Base-by-base conservation (phyloP, 2,113 vertebrate genomes). In the Pygoscelis adeliae region DNA sequence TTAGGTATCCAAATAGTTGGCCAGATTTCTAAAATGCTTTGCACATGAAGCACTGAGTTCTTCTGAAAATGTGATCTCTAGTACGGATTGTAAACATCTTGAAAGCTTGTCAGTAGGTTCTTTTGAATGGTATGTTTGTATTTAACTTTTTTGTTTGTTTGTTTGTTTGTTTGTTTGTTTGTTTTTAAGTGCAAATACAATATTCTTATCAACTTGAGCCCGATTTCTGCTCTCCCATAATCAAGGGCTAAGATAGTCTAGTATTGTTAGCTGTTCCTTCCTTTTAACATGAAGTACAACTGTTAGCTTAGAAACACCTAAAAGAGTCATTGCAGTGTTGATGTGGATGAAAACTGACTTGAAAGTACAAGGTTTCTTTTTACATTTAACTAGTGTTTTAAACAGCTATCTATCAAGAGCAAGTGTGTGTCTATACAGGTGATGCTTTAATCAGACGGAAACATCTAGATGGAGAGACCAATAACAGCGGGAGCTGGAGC, bases 1-100 rank as follows among this genome's bases (percentile, higher is more conserved):
- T 90, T 92, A 81, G 50, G 78, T 90, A 42, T 88, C 74, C 40
- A 91, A 47, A 58, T 85, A 94, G 46, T 72, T 97, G 66, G 32
- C n/a, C n/a, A 42, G 32, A 38, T 83, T 93, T 95, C 78, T 77
- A 53, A 93, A 90, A 62, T 70, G 27, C 32, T 93, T 92, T 88
- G 34, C 49, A 62, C 6, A 21, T 18, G 63, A 58, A 89, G 20
- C 29, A 46, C 6, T 13, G 49, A 26, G 13, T 46, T 92, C 16
- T 55, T 83, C 32, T 76, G 62, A 76, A 86, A 83, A 82, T 71
- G 5, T 22, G 12, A n/a, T 55, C 29, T 89, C 56, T 59, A 1
- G 30, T 74, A n/a, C 5, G 0, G 13, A 65, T 78, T 80, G 50
- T 83, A 89, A 82, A 44, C 32, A 65, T 62, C 56, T 58, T 71